Percentiles rank a stretch among this genome's conserved stretches.
Conservation (phyloP, 2,113 vertebrate genomes). For the Corydoras sp. region DNA sequence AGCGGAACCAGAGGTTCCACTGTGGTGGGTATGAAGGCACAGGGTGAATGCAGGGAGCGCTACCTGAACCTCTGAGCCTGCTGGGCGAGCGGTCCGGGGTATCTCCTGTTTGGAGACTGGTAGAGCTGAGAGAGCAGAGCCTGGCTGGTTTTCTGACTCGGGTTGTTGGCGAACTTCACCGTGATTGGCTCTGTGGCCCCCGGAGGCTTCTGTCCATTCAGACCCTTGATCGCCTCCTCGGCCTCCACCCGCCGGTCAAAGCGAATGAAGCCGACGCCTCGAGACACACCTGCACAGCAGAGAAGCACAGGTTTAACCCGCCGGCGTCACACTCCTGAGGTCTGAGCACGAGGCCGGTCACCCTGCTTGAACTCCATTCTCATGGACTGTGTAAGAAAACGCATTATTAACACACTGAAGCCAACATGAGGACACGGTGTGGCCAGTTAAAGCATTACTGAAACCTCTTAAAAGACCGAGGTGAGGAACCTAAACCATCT, state of each 20-base stretch:
- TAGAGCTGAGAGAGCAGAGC: slow-evolving; percentile 96
- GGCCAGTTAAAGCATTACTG: no score
- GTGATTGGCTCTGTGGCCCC: slow-evolving; percentile 93
- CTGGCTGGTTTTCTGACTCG: slow-evolving; percentile 98
- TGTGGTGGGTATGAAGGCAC: no score
- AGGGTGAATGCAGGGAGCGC: background rate
- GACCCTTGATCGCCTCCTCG: slow-evolving; percentile 97
- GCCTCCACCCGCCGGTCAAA: slow-evolving; percentile 97
- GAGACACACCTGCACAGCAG: slow-evolving; percentile 76
- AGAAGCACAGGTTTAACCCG: background rate
- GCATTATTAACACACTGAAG: no score
- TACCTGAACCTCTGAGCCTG: slow-evolving; percentile 98
- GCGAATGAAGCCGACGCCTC: slow-evolving; percentile 95
- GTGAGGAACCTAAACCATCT: no score
- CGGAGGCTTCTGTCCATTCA: slow-evolving; percentile 96
- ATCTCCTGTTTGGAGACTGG: slow-evolving; percentile 96
- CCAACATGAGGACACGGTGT: no score
- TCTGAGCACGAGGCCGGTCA: no score
- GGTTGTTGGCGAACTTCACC: slow-evolving; percentile 98
- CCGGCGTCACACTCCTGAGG: no score
- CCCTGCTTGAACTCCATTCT: no score
- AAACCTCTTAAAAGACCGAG: no score
- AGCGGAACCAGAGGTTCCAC: no score
- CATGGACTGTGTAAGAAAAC: no score
- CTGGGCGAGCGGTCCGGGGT: slow-evolving; percentile 93